Percentiles rank a stretch among this genome's conserved stretches.
Conservation (phyloP, 2,797 vertebrate species). For the Choloepus didactylus region DNA sequence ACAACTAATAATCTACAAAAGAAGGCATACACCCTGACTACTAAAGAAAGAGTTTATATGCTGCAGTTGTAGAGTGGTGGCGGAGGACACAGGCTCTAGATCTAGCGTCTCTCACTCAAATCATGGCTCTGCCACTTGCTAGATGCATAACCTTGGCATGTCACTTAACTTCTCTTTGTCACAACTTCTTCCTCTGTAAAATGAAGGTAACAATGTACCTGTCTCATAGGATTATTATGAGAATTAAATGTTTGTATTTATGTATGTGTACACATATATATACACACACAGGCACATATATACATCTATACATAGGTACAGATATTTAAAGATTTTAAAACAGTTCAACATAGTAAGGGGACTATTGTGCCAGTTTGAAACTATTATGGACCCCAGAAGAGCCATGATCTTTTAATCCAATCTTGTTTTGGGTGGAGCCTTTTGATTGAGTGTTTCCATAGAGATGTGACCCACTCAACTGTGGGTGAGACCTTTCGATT, state of each 20-base stretch:
- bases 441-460: too few species aligned
- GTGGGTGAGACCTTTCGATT: too few species aligned
- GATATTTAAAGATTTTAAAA: neutral
- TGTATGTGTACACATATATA: neutral
- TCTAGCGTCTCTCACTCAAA: neutral
- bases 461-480: too few species aligned
- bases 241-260: neutral
- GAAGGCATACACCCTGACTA: neutral
- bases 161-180: neutral
- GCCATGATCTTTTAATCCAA: too few species aligned
- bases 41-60: neutral
- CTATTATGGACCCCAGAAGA: too few species aligned
- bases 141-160: neutral
- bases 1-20: constrained; percentile 1
- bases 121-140: neutral
- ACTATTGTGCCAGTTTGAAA: too few species aligned
- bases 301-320: neutral
- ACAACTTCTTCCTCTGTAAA: neutral
- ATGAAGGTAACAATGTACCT: neutral
- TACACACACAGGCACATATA: too few species aligned
- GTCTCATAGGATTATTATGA: neutral
- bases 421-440: too few species aligned
- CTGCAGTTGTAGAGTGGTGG: neutral
- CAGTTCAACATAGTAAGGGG: neutral
- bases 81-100: neutral